These are phyloP conservation scores for Pseudorhombus dupliciocellatus DNA, from an alignment of 2,113 vertebrate genomes.

Conservation along the genomic window DNA sequence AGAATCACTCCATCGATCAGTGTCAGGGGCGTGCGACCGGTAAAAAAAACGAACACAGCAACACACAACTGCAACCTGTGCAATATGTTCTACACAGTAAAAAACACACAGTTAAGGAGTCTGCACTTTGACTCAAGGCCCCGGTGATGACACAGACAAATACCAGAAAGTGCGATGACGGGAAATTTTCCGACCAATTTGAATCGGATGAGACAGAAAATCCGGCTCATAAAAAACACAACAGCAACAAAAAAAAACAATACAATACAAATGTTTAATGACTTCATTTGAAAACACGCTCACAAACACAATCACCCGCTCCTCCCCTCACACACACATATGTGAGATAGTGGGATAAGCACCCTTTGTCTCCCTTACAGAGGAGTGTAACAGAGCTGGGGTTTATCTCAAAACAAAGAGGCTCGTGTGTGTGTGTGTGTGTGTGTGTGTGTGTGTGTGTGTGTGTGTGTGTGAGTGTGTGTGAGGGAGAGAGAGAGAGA, in stretches of 20 bases:
- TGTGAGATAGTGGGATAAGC: conserved; percentile 68
- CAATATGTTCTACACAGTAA: background rate
- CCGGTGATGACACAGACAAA: no score
- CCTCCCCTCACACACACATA: conserved; percentile 27
- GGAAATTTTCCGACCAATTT: background rate
- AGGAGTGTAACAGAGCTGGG: conserved; percentile 69
- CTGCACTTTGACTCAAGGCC: background rate
- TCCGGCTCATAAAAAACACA: conserved; percentile 5
- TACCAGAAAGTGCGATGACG: background rate
- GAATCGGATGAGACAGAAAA: conserved; percentile 28
- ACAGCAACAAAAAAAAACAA: background rate
- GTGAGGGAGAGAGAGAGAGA: conserved; percentile 22
- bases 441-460: conserved; percentile 3
- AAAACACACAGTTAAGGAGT: background rate
- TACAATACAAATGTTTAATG: conserved; percentile 11
- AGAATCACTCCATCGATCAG: conserved; percentile 45
- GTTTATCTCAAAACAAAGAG: conserved; percentile 79
- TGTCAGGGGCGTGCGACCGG: background rate
- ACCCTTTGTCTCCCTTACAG: conserved; percentile 70
- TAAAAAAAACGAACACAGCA: conserved; percentile 1
- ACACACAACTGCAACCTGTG: conserved; percentile 5
- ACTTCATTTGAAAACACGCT: conserved; percentile 29
- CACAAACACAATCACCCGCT: conserved; percentile 1
- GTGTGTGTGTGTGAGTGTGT: conserved; percentile 17
- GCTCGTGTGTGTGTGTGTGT: conserved; percentile 39